Evolutionary conservation across 1,140 invertebrate species (phyloP).

Genomic region (Eulimnadia texana): DNA sequence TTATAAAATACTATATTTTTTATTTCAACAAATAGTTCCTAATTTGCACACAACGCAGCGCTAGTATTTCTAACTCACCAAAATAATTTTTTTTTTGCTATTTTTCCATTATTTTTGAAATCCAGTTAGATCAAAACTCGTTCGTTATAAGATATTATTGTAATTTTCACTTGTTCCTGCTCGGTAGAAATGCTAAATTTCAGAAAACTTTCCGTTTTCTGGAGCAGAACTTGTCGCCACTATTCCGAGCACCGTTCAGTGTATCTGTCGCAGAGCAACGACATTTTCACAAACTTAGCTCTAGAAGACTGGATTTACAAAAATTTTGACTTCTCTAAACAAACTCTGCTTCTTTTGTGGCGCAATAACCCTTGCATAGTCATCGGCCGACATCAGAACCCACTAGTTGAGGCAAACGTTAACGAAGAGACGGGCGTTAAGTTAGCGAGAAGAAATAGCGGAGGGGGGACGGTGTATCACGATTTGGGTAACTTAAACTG

Average conservation of each 20-base stretch:
- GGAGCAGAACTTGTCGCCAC: neutral
- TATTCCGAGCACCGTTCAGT: slow-evolving; percentile 31
- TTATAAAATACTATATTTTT: too few species aligned
- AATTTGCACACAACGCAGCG: too few species aligned
- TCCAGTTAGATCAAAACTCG: too few species aligned
- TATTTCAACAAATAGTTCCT: too few species aligned
- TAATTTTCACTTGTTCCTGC: too few species aligned
- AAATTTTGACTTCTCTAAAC: slow-evolving; percentile 61
- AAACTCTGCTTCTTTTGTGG: slow-evolving; percentile 78
- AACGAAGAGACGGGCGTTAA: slow-evolving; percentile 43
- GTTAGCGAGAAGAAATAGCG: slow-evolving; percentile 76
- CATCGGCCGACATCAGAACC: slow-evolving; percentile 92
- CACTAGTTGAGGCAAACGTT: slow-evolving; percentile 79
- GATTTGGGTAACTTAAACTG: slow-evolving; percentile 85
- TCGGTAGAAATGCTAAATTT: too few species aligned
- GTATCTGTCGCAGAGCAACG: slow-evolving; percentile 75
- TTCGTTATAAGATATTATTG: too few species aligned
- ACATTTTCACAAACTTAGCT: slow-evolving; percentile 81
- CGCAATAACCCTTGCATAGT: slow-evolving; percentile 84
- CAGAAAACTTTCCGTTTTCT: too few species aligned
- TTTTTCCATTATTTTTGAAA: too few species aligned
- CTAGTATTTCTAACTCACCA: too few species aligned
- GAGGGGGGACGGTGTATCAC: slow-evolving; percentile 94
- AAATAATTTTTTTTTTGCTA: too few species aligned
- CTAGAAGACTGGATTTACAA: slow-evolving; percentile 88